Evolutionary conservation across 2,797 vertebrate genomes (phyloP).

Genomic region (Muraenolepis orangiensis): DNA sequence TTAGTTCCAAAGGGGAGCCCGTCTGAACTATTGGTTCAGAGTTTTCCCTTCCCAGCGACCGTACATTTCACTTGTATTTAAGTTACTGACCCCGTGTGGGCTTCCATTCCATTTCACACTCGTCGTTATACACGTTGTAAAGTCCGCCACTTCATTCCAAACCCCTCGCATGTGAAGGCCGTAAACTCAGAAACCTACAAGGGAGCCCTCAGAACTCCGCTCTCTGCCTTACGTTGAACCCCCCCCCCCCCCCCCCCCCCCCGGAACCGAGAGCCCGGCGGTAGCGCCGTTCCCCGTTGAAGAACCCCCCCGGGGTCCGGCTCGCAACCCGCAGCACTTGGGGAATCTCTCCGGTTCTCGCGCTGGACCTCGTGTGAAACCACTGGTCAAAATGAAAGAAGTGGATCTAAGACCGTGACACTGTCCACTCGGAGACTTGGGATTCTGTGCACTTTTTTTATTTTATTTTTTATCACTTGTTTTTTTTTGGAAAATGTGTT

Average conservation of each 20-base stretch:
- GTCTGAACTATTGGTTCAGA: neutral
- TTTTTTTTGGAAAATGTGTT: neutral
- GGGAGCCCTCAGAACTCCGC: neutral
- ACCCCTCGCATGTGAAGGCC: neutral
- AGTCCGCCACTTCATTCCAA: neutral
- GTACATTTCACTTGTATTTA: neutral
- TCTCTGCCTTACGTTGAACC: neutral
- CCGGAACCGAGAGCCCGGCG: too few relatives aligned
- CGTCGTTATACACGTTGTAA: neutral
- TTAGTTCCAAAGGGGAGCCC: neutral
- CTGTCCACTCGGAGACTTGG: slow-evolving; percentile 45
- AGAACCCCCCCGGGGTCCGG: too few relatives aligned
- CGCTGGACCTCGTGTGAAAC: neutral
- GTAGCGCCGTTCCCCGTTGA: too few relatives aligned
- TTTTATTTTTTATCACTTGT: slow-evolving; percentile 44
- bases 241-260: too few relatives aligned
- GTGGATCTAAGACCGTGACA: slow-evolving; percentile 57
- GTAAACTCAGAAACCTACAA: neutral
- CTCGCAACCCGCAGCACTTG: neutral
- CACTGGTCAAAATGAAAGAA: slow-evolving; percentile 23
- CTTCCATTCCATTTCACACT: neutral
- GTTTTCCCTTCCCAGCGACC: neutral
- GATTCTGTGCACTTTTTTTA: slow-evolving; percentile 59
- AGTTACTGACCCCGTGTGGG: neutral
- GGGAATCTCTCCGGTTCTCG: slow-evolving; percentile 46